A percentile compares a stretch with the other conserved stretches of the same genome.
Evolutionary conservation across 1,140 invertebrate species (phyloP).

Genomic region (Mesaphorura yosii): DNA sequence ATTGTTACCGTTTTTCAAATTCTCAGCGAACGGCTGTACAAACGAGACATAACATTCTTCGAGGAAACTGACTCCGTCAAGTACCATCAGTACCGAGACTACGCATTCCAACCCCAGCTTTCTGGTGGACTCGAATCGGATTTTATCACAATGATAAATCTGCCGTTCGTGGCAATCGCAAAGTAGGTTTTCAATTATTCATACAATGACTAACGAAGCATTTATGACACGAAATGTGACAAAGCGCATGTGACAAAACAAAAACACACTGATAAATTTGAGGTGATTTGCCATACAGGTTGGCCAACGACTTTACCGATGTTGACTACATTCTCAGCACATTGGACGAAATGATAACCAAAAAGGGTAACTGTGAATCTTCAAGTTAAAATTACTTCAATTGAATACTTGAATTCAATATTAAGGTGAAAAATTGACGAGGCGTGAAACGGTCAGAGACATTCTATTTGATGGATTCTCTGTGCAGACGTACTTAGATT

Average conservation of each 20-base stretch:
- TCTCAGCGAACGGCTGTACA: background rate
- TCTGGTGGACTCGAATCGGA: background rate
- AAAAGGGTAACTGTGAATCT: no score
- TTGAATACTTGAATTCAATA: no score
- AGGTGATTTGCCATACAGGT: no score
- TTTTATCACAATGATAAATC: background rate
- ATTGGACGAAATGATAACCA: constrained; percentile 4
- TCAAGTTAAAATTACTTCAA: no score
- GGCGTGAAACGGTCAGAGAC: background rate
- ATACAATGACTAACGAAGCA: no score
- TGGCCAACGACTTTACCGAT: background rate
- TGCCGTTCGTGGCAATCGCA: background rate
- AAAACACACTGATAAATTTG: no score
- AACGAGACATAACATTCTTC: background rate
- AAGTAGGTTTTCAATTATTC: background rate
- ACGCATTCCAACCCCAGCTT: background rate
- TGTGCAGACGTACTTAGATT: constrained; percentile 1
- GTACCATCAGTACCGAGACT: background rate
- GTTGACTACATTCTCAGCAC: background rate
- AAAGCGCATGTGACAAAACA: background rate
- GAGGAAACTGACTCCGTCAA: background rate
- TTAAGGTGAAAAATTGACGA: constrained; percentile 7
- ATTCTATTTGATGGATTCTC: constrained; percentile 6
- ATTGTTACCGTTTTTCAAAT: no score
- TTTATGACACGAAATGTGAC: no score